A percentile compares a stretch with the other conserved stretches of the same genome.
Conservation (phyloP, 2,888 invertebrate genomes). For the Orthosia incerta region DNA sequence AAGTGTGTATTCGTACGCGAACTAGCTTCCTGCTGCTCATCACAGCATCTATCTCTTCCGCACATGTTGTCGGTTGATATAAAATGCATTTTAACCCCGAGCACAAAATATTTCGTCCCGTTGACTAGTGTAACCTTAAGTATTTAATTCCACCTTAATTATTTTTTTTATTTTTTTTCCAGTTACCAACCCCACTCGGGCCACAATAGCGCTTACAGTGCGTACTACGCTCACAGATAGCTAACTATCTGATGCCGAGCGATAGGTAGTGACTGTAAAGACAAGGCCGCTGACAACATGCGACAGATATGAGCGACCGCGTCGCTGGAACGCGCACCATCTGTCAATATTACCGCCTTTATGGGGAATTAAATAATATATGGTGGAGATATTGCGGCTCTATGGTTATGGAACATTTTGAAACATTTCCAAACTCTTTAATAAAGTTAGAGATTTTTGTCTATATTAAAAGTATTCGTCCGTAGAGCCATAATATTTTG, state of each 20-base stretch:
- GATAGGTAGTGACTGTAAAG: constrained; percentile 64
- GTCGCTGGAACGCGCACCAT: constrained; percentile 60
- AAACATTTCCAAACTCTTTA: constrained; percentile 1
- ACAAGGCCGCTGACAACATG: constrained; percentile 60
- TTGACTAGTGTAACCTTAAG: too few species aligned
- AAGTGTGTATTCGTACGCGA: too few species aligned
- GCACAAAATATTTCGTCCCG: too few species aligned
- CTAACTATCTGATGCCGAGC: constrained; percentile 52
- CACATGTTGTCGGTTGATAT: too few species aligned
- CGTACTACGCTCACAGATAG: constrained; percentile 89
- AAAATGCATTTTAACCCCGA: too few species aligned
- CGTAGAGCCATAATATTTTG: constrained; percentile 17
- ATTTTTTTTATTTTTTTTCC: too few species aligned
- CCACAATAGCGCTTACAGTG: constrained; percentile 86
- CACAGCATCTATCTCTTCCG: too few species aligned
- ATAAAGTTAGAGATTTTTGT: neutral
- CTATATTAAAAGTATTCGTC: too few species aligned
- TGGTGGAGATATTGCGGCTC: constrained; percentile 21
- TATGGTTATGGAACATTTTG: constrained; percentile 14
- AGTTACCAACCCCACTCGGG: constrained; percentile 87
- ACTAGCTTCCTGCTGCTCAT: too few species aligned
- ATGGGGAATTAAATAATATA: constrained; percentile 11
- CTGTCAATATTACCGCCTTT: constrained; percentile 54
- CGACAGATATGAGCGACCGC: constrained; percentile 50
- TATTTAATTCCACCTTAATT: too few species aligned